These are phyloP conservation scores for Apostichopus leukothele DNA, from an alignment of 53 echinoderm and acorn worm species.

Conservation along the genomic window DNA sequence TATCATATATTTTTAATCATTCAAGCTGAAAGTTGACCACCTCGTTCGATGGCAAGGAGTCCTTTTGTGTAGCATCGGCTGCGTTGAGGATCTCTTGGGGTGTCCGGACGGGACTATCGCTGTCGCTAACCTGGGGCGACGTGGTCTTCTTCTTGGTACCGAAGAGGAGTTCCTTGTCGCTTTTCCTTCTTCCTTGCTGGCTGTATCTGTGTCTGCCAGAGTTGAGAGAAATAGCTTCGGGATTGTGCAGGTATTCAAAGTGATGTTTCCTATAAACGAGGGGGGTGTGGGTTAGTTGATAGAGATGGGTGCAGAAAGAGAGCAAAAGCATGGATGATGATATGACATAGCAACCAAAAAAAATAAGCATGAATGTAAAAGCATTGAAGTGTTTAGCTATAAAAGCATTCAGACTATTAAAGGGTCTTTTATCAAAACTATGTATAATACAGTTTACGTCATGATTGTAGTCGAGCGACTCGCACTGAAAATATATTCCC, in stretches of 20 bases:
- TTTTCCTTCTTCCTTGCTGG: slow-evolving; percentile 52
- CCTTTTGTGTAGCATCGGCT: slow-evolving; percentile 14
- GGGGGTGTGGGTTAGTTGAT: slow-evolving; percentile 20
- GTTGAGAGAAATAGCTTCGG: slow-evolving; percentile 78
- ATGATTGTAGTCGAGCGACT: no score
- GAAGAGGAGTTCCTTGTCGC: slow-evolving; percentile 68
- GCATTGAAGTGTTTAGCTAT: background rate
- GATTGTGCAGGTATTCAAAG: slow-evolving; percentile 56
- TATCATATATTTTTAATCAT: background rate
- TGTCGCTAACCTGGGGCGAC: background rate
- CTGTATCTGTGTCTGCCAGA: slow-evolving; percentile 59
- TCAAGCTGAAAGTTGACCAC: slow-evolving; percentile 36
- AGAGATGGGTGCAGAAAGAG: background rate
- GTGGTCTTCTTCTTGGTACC: slow-evolving; percentile 56
- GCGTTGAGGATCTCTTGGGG: slow-evolving; percentile 39
- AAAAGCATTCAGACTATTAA: no score
- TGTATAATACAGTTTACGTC: no score
- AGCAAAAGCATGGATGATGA: slow-evolving; percentile 13
- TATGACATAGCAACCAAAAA: background rate
- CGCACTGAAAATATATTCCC: no score
- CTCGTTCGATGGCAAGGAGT: slow-evolving; percentile 41
- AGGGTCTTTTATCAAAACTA: no score
- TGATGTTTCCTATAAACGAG: slow-evolving; percentile 43
- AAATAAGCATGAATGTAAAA: background rate
- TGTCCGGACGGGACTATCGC: slow-evolving; percentile 26